These are phyloP conservation scores for Drosophila bocqueti DNA, from an alignment of 1,140 invertebrate genomes.

Conservation along the genomic window DNA sequence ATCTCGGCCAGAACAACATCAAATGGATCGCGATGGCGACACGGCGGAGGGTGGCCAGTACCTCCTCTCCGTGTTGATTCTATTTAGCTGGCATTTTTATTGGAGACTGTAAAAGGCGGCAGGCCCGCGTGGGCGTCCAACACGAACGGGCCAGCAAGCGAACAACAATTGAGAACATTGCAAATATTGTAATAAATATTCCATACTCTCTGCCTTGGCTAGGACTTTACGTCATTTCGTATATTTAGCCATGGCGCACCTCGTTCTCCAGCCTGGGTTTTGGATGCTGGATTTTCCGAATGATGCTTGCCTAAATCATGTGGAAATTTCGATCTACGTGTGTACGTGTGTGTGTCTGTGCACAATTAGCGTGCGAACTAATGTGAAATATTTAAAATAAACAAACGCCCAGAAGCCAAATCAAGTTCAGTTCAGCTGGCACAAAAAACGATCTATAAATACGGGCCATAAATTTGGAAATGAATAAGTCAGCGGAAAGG, in stretches of 20 bases:
- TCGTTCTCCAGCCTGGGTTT: slow-evolving; percentile 57
- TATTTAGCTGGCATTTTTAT: slow-evolving; percentile 71
- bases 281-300: slow-evolving; percentile 29
- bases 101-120: slow-evolving; percentile 74
- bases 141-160: slow-evolving; percentile 22
- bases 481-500: slow-evolving; percentile 43
- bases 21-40: slow-evolving; percentile 37
- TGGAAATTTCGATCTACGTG: slow-evolving; percentile 35
- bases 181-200: slow-evolving; percentile 82
- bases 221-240: slow-evolving; percentile 72
- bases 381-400: slow-evolving; percentile 81
- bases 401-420: slow-evolving; percentile 57
- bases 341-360: slow-evolving; percentile 24
- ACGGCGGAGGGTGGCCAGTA: slow-evolving; percentile 11
- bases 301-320: slow-evolving; percentile 51
- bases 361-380: slow-evolving; percentile 68
- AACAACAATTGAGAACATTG: slow-evolving; percentile 56
- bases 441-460: slow-evolving; percentile 58
- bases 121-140: slow-evolving; percentile 49
- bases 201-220: slow-evolving; percentile 26
- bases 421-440: slow-evolving; percentile 57
- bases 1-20: slow-evolving; percentile 33
- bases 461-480: slow-evolving; percentile 64
- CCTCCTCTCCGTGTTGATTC: slow-evolving; percentile 53
- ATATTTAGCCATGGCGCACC: slow-evolving; percentile 70